Evolutionary conservation across 1,140 invertebrate genomes (phyloP).

Genomic region (Polypedilum vanderplanki): DNA sequence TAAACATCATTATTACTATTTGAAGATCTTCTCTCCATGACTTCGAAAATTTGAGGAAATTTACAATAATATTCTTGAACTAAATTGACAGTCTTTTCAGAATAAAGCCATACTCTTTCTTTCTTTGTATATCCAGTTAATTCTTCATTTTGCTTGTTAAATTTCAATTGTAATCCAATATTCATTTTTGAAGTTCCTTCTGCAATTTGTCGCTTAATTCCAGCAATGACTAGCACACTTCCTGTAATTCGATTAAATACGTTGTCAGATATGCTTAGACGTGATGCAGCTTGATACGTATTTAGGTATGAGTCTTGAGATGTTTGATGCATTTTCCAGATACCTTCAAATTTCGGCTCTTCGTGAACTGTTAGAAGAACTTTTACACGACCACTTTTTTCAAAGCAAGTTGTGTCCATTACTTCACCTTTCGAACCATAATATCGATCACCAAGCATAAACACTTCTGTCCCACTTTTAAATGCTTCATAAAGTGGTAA

Average conservation of each 20-base stretch:
- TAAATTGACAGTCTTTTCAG: constrained; percentile 63
- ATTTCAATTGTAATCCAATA: constrained; percentile 88
- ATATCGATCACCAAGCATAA: constrained; percentile 69
- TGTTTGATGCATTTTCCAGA: constrained; percentile 38
- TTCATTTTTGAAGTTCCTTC: constrained; percentile 59
- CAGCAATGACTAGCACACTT: constrained; percentile 57
- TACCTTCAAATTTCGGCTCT: constrained; percentile 43
- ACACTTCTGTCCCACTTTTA: constrained; percentile 56
- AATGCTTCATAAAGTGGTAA: constrained; percentile 57
- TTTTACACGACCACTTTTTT: constrained; percentile 38
- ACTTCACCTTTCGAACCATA: constrained; percentile 74
- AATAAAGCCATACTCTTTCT: constrained; percentile 72
- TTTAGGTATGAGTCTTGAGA: constrained; percentile 39
- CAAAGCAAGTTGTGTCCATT: constrained; percentile 37
- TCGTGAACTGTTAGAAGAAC: constrained; percentile 39
- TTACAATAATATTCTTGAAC: constrained; percentile 60
- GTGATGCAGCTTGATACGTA: constrained; percentile 37
- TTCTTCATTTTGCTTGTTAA: constrained; percentile 66
- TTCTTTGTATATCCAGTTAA: constrained; percentile 76
- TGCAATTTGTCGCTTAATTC: constrained; percentile 40
- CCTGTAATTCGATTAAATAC: constrained; percentile 79
- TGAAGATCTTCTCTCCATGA: constrained; percentile 43
- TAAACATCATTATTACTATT: constrained; percentile 51
- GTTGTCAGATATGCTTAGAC: constrained; percentile 53
- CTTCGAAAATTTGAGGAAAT: constrained; percentile 69